Evolutionary conservation across 2,797 vertebrate species (phyloP).

Genomic region (Rhincodon typus): DNA sequence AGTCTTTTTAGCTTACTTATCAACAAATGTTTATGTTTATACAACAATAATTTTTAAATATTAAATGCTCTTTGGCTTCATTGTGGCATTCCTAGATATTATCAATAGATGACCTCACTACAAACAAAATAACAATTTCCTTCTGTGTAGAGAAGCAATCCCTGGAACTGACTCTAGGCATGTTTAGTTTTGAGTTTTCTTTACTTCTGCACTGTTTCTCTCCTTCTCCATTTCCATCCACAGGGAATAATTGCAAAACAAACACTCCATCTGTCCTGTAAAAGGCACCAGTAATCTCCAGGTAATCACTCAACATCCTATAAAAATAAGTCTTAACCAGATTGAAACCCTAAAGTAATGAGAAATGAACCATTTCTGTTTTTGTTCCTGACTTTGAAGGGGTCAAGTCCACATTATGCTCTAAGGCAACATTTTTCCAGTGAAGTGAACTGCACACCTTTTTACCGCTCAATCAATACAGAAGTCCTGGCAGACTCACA

Average conservation of each 20-base stretch:
- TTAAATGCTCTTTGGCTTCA: background rate
- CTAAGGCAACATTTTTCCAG: background rate
- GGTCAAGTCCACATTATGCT: background rate
- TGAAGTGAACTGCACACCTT: background rate
- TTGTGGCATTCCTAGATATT: background rate
- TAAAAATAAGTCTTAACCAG: background rate
- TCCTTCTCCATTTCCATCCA: background rate
- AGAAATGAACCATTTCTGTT: background rate
- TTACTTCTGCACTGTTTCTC: background rate
- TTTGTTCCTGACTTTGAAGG: background rate
- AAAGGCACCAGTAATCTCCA: background rate
- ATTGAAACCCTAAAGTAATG: constrained; percentile 21
- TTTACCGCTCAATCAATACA: background rate
- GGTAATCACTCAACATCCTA: background rate
- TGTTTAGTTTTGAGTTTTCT: background rate
- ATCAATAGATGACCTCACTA: background rate
- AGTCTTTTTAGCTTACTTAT: background rate
- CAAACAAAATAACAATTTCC: background rate
- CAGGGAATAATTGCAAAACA: constrained; percentile 2
- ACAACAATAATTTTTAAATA: background rate
- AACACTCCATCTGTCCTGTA: background rate
- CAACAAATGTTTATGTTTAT: background rate
- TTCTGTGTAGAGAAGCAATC: background rate
- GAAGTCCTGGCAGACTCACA: background rate
- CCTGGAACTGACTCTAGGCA: background rate